Evolutionary conservation across 2,888 invertebrate genomes (phyloP).

Genomic region (Napeogenes inachia): DNA sequence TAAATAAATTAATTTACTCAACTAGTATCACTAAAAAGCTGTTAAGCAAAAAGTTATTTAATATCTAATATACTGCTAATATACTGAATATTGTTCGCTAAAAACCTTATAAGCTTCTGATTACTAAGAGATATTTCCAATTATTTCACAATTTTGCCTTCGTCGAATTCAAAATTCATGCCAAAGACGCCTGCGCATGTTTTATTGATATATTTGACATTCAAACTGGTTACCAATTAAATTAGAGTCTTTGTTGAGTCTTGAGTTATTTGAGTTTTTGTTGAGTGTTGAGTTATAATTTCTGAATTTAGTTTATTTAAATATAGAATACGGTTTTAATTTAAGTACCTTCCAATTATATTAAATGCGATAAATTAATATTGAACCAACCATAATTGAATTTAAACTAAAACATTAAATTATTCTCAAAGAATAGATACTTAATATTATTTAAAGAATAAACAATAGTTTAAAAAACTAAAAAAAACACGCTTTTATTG

Average conservation of each 20-base stretch:
- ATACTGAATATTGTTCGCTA: too few species aligned
- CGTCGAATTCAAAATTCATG: neutral
- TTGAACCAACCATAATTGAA: too few species aligned
- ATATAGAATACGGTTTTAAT: too few species aligned
- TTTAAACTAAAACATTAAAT: neutral
- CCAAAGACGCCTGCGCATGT: slow-evolving; percentile 2
- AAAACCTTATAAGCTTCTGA: too few species aligned
- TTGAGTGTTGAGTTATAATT: too few species aligned
- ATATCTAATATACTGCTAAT: neutral
- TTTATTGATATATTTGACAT: slow-evolving; percentile 4
- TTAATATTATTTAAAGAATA: slow-evolving; percentile 4
- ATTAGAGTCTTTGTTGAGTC: neutral
- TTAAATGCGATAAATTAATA: too few species aligned
- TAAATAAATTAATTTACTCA: too few species aligned
- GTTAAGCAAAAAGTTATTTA: neutral
- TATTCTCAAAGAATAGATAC: neutral
- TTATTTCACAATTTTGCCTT: neutral
- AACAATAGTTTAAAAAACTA: too few species aligned
- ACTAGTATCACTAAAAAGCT: neutral
- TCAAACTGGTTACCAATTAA: neutral
- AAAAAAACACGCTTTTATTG: too few species aligned
- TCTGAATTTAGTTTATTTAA: too few species aligned
- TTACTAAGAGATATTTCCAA: neutral
- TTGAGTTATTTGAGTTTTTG: too few species aligned
- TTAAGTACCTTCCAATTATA: too few species aligned